Conservation (phyloP, 2,888 invertebrate genomes). For the Anoncus sp. region DNA sequence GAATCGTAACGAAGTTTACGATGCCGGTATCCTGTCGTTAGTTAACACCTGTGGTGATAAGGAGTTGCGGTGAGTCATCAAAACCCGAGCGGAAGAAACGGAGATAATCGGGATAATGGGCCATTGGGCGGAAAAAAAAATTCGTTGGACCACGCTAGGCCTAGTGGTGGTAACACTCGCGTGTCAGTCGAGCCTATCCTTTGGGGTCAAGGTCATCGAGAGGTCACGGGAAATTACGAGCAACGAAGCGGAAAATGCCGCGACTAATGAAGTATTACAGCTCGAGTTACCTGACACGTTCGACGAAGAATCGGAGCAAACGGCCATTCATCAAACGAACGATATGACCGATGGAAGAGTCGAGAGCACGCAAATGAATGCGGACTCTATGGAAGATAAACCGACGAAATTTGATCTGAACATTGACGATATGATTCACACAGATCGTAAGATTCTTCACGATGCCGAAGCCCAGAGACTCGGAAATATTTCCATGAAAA, state of each 20-base stretch:
- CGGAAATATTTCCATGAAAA: constrained; percentile 75
- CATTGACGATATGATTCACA: constrained; percentile 72
- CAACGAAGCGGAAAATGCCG: constrained; percentile 45
- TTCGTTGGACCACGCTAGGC: constrained; percentile 34
- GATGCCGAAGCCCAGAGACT: constrained; percentile 84
- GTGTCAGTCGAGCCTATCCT: constrained; percentile 63
- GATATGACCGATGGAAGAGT: constrained; percentile 14
- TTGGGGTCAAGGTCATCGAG: constrained; percentile 71
- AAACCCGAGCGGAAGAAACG: constrained; percentile 33
- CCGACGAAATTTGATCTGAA: constrained; percentile 79
- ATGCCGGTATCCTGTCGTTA: constrained; percentile 54
- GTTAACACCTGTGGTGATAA: constrained; percentile 52
- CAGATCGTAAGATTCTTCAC: constrained; percentile 81
- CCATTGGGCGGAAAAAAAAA: constrained; percentile 36
- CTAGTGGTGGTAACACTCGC: constrained; percentile 69
- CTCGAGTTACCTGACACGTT: constrained; percentile 64
- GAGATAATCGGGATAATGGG: constrained; percentile 62
- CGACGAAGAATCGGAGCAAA: constrained; percentile 50
- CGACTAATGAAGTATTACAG: constrained; percentile 58
- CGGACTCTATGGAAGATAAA: constrained; percentile 69
- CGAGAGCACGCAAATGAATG: constrained; percentile 45
- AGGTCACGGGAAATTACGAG: constrained; percentile 67
- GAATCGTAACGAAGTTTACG: constrained; percentile 51
- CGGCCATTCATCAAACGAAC: constrained; percentile 62
- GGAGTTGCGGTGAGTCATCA: constrained; percentile 24